Evolutionary conservation across 2,797 vertebrate genomes (phyloP).

Genomic region (Otus scops): DNA sequence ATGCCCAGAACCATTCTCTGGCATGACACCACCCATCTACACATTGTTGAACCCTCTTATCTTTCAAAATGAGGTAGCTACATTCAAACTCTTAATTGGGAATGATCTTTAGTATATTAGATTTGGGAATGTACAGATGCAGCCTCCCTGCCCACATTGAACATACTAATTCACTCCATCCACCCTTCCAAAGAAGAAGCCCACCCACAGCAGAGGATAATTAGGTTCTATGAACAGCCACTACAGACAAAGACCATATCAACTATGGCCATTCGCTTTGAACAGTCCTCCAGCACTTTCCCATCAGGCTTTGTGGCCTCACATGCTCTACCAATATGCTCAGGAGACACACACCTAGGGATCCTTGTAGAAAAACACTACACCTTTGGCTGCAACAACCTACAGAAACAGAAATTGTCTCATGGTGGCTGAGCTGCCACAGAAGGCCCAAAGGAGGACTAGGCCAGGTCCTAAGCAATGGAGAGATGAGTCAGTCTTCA

Average conservation of each 20-base stretch:
- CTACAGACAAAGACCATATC: background rate
- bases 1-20: background rate
- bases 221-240: background rate
- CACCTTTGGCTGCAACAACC: background rate
- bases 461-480: background rate
- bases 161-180: background rate
- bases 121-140: background rate
- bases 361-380: background rate
- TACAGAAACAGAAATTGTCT: background rate
- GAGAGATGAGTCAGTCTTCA: background rate
- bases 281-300: background rate
- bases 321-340: background rate
- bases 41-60: background rate
- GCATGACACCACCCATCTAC: background rate
- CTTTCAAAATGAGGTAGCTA: background rate
- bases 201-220: background rate
- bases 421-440: background rate
- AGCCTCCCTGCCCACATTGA: background rate
- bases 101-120: background rate
- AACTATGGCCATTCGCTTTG: background rate
- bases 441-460: background rate
- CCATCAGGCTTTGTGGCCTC: background rate
- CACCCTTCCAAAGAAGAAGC: background rate
- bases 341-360: background rate
- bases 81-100: background rate